Evolutionary conservation across 2,797 vertebrate species (phyloP).

Genomic region (Pseudochromis fuscus): DNA sequence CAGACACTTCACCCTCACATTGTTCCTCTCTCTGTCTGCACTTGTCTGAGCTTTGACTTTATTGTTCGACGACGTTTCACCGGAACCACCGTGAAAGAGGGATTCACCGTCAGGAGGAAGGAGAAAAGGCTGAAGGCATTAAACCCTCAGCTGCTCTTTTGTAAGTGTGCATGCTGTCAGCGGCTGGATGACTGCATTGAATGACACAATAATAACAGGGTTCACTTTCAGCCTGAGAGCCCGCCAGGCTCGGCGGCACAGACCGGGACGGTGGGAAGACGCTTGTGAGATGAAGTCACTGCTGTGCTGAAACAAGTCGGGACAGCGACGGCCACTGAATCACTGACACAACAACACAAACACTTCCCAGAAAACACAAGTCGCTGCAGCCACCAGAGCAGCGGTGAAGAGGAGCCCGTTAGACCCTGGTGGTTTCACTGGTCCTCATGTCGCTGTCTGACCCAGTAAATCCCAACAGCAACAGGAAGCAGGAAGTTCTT

Average conservation of each 20-base stretch:
- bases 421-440: too few species aligned
- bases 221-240: constrained; percentile 52
- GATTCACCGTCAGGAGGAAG: constrained; percentile 19
- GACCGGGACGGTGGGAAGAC: constrained; percentile 52
- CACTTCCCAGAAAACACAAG: constrained; percentile 27
- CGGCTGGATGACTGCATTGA: constrained; percentile 44
- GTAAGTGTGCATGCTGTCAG: constrained; percentile 56
- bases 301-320: constrained; percentile 68
- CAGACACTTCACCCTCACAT: constrained; percentile 10
- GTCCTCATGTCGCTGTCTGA: too few species aligned
- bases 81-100: constrained; percentile 21
- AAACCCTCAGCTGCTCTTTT: constrained; percentile 47
- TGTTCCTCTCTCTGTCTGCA: constrained; percentile 38
- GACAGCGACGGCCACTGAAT: constrained; percentile 55
- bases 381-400: constrained; percentile 7
- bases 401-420: background rate
- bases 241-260: constrained; percentile 44
- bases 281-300: constrained; percentile 76
- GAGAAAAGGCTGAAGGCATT: constrained; percentile 31
- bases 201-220: constrained; percentile 68
- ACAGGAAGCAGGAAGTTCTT: too few species aligned
- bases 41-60: constrained; percentile 35
- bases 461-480: too few species aligned
- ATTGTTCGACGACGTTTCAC: constrained; percentile 27
- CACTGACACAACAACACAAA: constrained; percentile 54